Conservation (phyloP, 2,888 invertebrate species). For the Lasioglossum oenotherae region DNA sequence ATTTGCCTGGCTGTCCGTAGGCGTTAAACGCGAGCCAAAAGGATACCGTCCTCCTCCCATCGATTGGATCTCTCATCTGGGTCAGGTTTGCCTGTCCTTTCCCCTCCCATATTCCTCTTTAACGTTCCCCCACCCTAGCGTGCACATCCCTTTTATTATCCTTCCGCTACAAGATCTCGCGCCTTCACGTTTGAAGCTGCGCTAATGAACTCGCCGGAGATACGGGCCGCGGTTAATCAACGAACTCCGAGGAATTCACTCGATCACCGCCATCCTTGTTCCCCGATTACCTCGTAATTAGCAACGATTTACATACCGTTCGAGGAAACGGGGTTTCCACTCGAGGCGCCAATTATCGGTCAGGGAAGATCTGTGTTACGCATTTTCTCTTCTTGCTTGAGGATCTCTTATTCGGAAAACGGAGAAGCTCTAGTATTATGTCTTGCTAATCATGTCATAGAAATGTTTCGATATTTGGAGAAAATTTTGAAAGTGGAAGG, state of each 20-base stretch:
- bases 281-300: constrained; percentile 42
- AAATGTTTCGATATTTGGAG: too few relatives aligned
- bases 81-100: constrained; percentile 40
- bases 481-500: too few relatives aligned
- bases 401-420: neutral
- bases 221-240: constrained; percentile 45
- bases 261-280: constrained; percentile 32
- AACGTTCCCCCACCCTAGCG: constrained; percentile 10
- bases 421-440: neutral
- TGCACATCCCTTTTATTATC: constrained; percentile 53
- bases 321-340: constrained; percentile 12
- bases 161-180: constrained; percentile 34
- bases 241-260: constrained; percentile 36
- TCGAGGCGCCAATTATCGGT: neutral
- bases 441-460: neutral
- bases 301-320: constrained; percentile 29
- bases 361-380: neutral
- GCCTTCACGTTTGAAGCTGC: constrained; percentile 6
- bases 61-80: constrained; percentile 63
- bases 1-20: constrained; percentile 25
- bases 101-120: neutral
- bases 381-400: neutral
- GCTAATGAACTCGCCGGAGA: constrained; percentile 47
- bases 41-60: constrained; percentile 47
- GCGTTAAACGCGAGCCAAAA: constrained; percentile 55